Conservation (phyloP, 2,797 vertebrate species). For the Xyrichtys novacula region DNA sequence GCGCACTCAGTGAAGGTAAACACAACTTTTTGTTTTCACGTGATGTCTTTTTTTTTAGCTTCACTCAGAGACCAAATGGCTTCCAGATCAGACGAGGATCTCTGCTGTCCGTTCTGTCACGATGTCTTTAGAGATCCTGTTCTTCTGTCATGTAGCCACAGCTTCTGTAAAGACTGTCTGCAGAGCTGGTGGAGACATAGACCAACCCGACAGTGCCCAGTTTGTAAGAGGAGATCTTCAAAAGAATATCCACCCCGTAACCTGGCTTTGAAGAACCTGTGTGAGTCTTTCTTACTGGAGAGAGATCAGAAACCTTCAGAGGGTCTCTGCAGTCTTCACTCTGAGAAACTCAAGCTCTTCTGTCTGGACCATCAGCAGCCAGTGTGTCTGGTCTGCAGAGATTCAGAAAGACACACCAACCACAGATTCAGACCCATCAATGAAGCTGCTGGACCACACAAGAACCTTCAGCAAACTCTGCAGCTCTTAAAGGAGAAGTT, state of each 20-base stretch:
- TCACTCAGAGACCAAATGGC: not conserved
- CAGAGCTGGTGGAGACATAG: not conserved
- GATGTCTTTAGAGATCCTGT: not conserved
- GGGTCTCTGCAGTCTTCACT: not conserved
- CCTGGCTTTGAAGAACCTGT: not conserved
- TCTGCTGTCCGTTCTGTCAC: not conserved
- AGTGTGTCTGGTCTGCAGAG: not conserved
- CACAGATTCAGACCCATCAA: not conserved
- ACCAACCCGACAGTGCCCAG: not conserved
- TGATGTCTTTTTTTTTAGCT: not conserved
- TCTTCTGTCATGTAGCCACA: not conserved
- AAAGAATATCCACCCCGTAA: not conserved
- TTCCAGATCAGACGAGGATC: not conserved
- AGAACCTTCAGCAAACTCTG: not conserved
- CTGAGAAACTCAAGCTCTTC: not conserved
- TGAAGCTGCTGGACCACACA: not conserved
- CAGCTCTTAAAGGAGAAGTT: not conserved
- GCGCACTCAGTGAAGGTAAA: no score
- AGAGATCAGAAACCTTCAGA: no score
- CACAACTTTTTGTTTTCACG: no score
- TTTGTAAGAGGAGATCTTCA: not conserved
- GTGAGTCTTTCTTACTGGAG: not conserved
- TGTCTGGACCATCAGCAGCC: no score
- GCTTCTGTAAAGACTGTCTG: conserved; percentile 2
- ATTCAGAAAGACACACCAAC: not conserved